A percentile compares a stretch with the other conserved stretches of the same genome.
Conservation (phyloP, 2,888 invertebrate species). For the Eupeodes luniger region DNA sequence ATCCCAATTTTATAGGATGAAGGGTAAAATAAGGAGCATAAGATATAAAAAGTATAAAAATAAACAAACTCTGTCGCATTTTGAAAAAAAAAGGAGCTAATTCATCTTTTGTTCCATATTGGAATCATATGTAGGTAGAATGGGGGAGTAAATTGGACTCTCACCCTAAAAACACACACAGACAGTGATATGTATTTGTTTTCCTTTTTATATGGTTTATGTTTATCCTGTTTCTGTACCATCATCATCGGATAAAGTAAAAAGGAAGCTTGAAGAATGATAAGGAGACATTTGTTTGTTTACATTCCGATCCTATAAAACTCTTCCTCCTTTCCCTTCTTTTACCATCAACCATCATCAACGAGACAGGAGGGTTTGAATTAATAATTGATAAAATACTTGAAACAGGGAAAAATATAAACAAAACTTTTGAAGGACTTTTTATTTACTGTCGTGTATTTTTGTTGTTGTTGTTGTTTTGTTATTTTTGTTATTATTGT, state of each 20-base stretch:
- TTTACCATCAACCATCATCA: not conserved
- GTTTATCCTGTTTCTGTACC: conserved; percentile 13
- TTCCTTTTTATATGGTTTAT: not conserved
- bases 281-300: conserved; percentile 7
- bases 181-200: not conserved
- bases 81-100: conserved; percentile 54
- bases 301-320: not conserved
- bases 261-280: not conserved
- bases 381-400: conserved; percentile 65
- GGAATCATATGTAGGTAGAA: not conserved
- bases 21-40: not conserved
- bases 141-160: not conserved
- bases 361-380: conserved; percentile 27
- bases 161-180: not conserved
- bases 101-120: conserved; percentile 67
- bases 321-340: not conserved
- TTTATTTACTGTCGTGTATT: conserved; percentile 47
- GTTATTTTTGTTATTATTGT: too few relatives aligned
- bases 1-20: not conserved
- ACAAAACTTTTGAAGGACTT: conserved; percentile 46
- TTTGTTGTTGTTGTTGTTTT: too few relatives aligned
- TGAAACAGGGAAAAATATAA: not conserved
- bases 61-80: conserved; percentile 44
- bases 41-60: not conserved
- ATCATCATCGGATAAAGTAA: not conserved